These are phyloP conservation scores for Cyclina sinensis DNA, from an alignment of 1,140 invertebrate genomes.

Conservation along the genomic window DNA sequence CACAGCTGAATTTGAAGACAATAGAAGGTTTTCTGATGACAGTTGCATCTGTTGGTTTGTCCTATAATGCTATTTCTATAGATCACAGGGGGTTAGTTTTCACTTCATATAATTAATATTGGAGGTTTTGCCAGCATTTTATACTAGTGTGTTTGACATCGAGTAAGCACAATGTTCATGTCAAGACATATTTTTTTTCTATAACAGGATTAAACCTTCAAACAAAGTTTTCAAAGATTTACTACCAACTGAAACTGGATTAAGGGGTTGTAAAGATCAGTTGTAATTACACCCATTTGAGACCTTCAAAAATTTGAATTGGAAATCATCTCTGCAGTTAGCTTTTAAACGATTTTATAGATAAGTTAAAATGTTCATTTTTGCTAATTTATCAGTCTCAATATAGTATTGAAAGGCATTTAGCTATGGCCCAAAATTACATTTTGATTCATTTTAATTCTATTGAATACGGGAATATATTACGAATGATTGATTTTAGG, in stretches of 20 bases:
- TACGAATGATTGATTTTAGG: slow-evolving; percentile 56
- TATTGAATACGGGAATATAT: slow-evolving; percentile 53
- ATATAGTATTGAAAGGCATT: neutral
- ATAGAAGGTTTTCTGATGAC: too few relatives aligned
- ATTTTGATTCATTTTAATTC: slow-evolving; percentile 52
- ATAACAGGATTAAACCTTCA: slow-evolving; percentile 6
- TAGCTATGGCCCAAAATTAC: slow-evolving; percentile 14
- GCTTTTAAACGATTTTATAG: neutral
- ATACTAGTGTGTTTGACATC: too few relatives aligned
- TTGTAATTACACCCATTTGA: neutral
- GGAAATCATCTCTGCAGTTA: neutral
- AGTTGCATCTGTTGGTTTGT: too few relatives aligned
- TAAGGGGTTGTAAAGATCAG: neutral
- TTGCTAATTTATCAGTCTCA: neutral
- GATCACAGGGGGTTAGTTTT: too few relatives aligned
- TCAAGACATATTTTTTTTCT: slow-evolving; percentile 1
- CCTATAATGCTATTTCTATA: too few relatives aligned
- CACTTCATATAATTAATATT: too few relatives aligned
- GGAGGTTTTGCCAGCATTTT: too few relatives aligned
- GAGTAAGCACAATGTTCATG: neutral
- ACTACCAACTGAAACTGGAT: neutral
- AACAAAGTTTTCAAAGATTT: slow-evolving; percentile 5
- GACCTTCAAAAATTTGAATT: slow-evolving; percentile 12
- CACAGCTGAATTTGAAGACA: too few relatives aligned
- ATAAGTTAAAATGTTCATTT: slow-evolving; percentile 13